Conservation (phyloP, 2,113 vertebrate genomes). For the Engraulis encrasicolus region DNA sequence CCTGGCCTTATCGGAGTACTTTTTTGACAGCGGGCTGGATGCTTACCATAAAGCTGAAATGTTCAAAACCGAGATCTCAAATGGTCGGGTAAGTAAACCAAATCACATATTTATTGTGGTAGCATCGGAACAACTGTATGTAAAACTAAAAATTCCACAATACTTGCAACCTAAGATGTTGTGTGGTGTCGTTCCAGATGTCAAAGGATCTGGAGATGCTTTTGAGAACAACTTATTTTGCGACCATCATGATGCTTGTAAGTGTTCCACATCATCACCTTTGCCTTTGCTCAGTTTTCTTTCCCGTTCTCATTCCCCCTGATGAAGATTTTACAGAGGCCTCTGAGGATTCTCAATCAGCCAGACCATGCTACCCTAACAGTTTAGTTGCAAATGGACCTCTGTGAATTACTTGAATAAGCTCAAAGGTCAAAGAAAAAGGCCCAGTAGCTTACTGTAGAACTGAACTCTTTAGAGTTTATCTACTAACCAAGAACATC, state of each 20-base stretch:
- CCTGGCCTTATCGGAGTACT: constrained; percentile 89
- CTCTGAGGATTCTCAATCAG: too few relatives aligned
- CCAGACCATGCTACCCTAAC: too few relatives aligned
- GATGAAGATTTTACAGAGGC: neutral
- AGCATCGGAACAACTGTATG: neutral
- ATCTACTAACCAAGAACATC: too few relatives aligned
- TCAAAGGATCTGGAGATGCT: constrained; percentile 89
- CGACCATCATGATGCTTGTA: constrained; percentile 86
- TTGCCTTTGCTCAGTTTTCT: neutral
- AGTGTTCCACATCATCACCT: constrained; percentile 42
- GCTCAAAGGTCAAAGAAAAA: too few relatives aligned
- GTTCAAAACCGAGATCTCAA: constrained; percentile 78
- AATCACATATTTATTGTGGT: neutral
- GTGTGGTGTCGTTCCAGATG: constrained; percentile 80
- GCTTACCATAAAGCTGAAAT: constrained; percentile 84
- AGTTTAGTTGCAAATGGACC: too few relatives aligned
- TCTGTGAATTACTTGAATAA: too few relatives aligned
- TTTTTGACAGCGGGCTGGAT: constrained; percentile 91
- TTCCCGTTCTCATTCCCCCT: neutral
- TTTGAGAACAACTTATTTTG: constrained; percentile 90
- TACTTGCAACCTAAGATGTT: too few relatives aligned
- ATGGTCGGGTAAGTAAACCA: constrained; percentile 77
- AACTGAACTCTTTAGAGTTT: too few relatives aligned
- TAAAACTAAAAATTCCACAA: neutral
- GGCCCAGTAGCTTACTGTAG: too few relatives aligned